Percentiles rank a stretch among this genome's conserved stretches.
phyloP scores from a whole-genome alignment of 2,797 vertebrate genomes.

The Tragelaphus eurycerus region DNA sequence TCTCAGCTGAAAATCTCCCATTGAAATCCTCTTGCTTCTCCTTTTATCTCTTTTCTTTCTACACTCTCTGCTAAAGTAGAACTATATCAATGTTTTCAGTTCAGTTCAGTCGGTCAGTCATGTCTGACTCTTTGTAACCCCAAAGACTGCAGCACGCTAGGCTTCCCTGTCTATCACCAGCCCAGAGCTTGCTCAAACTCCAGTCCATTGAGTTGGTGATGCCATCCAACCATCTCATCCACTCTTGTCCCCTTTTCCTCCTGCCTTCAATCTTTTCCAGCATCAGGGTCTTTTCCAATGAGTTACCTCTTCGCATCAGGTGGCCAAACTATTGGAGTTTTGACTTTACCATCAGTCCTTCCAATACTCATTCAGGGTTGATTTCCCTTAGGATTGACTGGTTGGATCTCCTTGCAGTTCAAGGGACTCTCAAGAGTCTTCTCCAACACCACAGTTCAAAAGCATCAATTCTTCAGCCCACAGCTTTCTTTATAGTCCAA shows the following conservation, averaged over 20 bases:
- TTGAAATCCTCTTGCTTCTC: not conserved
- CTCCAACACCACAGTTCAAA: not conserved
- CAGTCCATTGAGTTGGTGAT: not conserved
- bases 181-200: not conserved
- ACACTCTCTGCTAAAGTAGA: not conserved
- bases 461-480: accelerated
- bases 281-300: not conserved
- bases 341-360: not conserved
- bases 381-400: not conserved
- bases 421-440: not conserved
- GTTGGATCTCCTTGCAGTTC: not conserved
- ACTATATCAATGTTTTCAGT: no score
- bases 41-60: not conserved
- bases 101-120: no score
- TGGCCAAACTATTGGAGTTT: not conserved
- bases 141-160: not conserved
- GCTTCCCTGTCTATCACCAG: not conserved
- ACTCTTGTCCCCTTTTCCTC: not conserved
- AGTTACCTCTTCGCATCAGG: not conserved
- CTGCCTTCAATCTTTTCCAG: not conserved
- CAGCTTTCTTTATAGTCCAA: not conserved
- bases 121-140: no score
- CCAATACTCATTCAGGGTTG: not conserved
- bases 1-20: not conserved
- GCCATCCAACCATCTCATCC: not conserved